Evolutionary conservation across 37 sponge, comb jelly and placozoan genomes (phyloP).

Genomic region (Bolinopsis microptera): DNA sequence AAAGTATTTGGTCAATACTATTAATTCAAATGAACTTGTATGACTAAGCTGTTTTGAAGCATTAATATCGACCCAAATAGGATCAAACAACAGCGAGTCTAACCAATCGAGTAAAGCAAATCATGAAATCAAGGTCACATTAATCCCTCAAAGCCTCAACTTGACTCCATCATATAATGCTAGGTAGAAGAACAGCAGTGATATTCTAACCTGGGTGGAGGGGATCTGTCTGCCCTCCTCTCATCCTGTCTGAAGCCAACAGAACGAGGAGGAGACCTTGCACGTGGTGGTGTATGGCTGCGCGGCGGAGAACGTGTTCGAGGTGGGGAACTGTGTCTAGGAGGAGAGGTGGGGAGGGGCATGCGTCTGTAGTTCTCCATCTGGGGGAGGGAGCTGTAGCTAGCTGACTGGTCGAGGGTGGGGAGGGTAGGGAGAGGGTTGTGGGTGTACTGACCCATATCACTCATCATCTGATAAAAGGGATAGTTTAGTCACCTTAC

Average conservation of each 20-base stretch:
- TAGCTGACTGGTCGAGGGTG: not conserved
- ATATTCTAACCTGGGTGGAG: slow-evolving; percentile 7
- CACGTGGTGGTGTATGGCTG: not conserved
- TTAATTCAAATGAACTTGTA: not conserved
- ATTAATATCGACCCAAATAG: no score
- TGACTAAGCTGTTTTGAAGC: no score
- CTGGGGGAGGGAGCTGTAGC: not conserved
- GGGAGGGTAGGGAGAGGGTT: not conserved
- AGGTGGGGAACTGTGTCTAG: not conserved
- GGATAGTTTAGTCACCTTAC: no score
- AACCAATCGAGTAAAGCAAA: no score
- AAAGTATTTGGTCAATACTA: not conserved
- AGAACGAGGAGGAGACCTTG: not conserved
- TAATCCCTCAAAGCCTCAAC: no score
- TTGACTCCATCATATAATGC: no score
- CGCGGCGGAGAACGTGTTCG: not conserved
- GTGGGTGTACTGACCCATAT: not conserved
- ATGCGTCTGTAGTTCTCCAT: not conserved
- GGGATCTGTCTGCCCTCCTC: not conserved
- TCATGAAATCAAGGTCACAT: no score
- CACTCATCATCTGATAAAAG: not conserved
- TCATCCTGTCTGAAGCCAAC: not conserved
- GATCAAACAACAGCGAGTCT: no score
- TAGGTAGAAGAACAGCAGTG: no score
- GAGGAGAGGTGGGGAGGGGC: not conserved